Conservation (phyloP, 2,797 vertebrate species). For the Labroides dimidiatus region DNA sequence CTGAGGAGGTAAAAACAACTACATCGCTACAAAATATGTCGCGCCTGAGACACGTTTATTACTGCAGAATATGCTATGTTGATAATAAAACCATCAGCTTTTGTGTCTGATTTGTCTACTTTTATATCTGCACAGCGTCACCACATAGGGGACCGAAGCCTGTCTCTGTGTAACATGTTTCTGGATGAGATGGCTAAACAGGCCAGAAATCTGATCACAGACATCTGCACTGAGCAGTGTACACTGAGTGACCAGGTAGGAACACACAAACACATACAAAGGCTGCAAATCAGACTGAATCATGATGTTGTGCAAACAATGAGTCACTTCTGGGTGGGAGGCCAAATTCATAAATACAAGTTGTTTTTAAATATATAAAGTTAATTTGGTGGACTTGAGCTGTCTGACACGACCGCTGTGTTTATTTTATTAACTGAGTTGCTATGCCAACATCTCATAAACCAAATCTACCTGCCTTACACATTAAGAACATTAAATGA, state of each 20-base stretch:
- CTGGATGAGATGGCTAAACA: slow-evolving; percentile 99
- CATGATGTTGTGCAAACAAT: not conserved
- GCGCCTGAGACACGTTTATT: not conserved
- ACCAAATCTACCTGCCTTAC: too few species aligned
- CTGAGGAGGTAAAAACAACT: slow-evolving; percentile 90
- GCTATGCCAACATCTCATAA: too few species aligned
- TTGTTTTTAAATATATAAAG: too few species aligned
- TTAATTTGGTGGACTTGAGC: too few species aligned
- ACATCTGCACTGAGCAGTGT: slow-evolving; percentile 99
- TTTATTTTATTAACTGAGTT: too few species aligned
- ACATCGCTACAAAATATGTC: not conserved
- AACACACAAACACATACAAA: slow-evolving; percentile 7
- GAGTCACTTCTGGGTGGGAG: too few species aligned
- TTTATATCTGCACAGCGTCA: slow-evolving; percentile 85
- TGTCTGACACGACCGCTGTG: too few species aligned
- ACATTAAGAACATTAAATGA: too few species aligned
- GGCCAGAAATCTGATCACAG: slow-evolving; percentile 97
- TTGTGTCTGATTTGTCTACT: not conserved
- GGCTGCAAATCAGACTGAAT: not conserved
- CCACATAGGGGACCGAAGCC: slow-evolving; percentile 98
- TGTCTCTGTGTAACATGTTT: slow-evolving; percentile 99
- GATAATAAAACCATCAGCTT: not conserved
- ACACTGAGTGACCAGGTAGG: slow-evolving; percentile 96
- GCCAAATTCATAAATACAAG: not conserved
- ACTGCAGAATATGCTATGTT: not conserved